Base-by-base conservation (phyloP, 2,888 invertebrate genomes). In the Athalia circularis region DNA sequence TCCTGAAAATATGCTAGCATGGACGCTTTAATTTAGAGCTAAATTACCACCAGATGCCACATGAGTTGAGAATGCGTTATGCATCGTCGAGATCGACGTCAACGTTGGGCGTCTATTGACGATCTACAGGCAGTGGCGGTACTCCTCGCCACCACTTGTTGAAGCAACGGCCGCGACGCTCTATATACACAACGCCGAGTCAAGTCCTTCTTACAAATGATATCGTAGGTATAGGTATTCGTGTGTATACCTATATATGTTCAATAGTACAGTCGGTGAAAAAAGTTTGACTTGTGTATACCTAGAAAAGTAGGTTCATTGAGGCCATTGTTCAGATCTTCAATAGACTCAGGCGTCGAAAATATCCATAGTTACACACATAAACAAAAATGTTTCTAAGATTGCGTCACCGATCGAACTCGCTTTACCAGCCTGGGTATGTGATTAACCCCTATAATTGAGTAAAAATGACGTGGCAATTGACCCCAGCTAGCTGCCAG, bases 401-500 rank as follows among this genome's bases (percentile, higher is more conserved):
- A n/a, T 45, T 54, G 50, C 70, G 70, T 54, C 57, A 68, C 4
- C 48, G 57, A 68, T 70, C 43, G n/a, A 45, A 70, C 43, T 29
- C 50, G n/a, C 52, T 54, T 70, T 57, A 15, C 48, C 45, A 47
- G 48, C 8, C 54, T 68, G 50, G 72, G 75, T 9, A 62, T 75
- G 52, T 61, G 48, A 75, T 75, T 75, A 75, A 75, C 75, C 75
- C 75, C 64, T 62, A 45, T 64, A 75, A 62, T 75, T 62, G 43
- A 75, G 75, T 64, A 43, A 75, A 75, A 75, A 50, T 75, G 29
- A 75, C 75, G 61, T 62, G 75, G 75, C 75, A 89, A 90, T 90
- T 90, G 90, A 88, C 88, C 88, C 87, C 85, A 82, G 84, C 85
- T 85, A 84, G 84, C 87, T 89, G 88, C 89, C 88, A 90, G 89